Evolutionary conservation across 2,888 invertebrate species (phyloP), one percentile per base, ranked within the genome.

Genomic region (Tortrix viridana): DNA sequence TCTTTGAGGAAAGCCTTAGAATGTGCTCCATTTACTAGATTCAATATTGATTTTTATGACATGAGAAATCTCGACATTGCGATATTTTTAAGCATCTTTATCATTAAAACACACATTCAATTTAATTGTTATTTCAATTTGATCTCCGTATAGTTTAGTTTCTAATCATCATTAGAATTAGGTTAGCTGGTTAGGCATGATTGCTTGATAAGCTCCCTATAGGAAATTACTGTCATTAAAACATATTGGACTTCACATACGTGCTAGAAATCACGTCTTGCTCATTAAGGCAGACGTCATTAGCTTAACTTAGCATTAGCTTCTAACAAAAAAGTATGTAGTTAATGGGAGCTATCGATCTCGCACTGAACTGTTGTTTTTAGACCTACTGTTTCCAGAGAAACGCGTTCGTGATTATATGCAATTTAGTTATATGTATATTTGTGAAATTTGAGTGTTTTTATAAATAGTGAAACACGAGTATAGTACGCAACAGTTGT

Each of bases 361-460:
- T 83, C 72, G 67, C 65, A 69, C 66, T 26, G 26, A 14, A 38
- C 38, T 67, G 69, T 70, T 74, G 69, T 68, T 71, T 71, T 66
- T 67, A 65, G 63, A 62, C 80, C 80, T 80, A 85, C 84, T 82
- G 85, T 81, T 82, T 76, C 69, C 67, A 72, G 83, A 75, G 88
- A 86, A 83, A 82, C 79, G 73, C 76, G 73, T 68, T 73, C 62
- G 69, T 81, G 81, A 85, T 85, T 83, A 85, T 83, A 72, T 73
- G 77, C 79, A 76, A 86, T 82, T 82, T 81, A 82, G 81, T 75
- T 79, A 72, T 73, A 43, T 48, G 26, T 47, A 57, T 47, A 52
- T 52, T 63, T 58, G 41, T 44, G 47, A 43, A 63, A 26, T 62
- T 55, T 62, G 61, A 22, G 37, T 37, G 23, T 56, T 56, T 54